Conservation (phyloP, 1,140 invertebrate genomes). For the Zophobas atratus region DNA sequence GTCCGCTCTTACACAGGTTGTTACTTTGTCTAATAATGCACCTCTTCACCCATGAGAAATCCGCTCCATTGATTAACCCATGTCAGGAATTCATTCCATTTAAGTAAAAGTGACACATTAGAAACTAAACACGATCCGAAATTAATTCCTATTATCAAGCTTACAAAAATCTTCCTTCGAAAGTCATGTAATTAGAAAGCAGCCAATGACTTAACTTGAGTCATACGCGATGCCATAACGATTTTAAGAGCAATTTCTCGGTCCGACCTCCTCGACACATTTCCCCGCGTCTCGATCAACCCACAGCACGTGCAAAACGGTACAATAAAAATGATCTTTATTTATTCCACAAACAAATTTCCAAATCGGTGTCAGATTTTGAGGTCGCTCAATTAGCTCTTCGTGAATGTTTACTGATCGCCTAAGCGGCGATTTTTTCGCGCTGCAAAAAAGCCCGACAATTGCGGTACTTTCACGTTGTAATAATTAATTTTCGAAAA, state of each 20-base stretch:
- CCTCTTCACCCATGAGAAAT: no score
- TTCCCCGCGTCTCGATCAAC: not conserved
- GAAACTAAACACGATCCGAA: constrained; percentile 1
- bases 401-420: constrained; percentile 2
- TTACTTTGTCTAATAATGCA: no score
- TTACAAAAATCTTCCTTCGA: constrained; percentile 9
- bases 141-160: constrained; percentile 6
- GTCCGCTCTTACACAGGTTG: no score
- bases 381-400: constrained; percentile 31
- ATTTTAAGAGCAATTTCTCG: no score
- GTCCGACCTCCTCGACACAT: not conserved
- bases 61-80: not conserved
- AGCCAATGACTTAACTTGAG: constrained; percentile 17
- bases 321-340: constrained; percentile 17
- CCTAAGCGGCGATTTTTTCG: not conserved
- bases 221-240: not conserved
- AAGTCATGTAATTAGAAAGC: constrained; percentile 23
- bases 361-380: constrained; percentile 41
- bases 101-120: constrained; percentile 27
- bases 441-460: not conserved
- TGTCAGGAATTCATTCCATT: not conserved
- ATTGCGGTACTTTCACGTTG: not conserved
- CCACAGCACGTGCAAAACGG: constrained; percentile 1
- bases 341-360: constrained; percentile 28
- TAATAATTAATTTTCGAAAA: not conserved